Conservation (phyloP, 1,140 invertebrate genomes). For the Tachypleus tridentatus region DNA sequence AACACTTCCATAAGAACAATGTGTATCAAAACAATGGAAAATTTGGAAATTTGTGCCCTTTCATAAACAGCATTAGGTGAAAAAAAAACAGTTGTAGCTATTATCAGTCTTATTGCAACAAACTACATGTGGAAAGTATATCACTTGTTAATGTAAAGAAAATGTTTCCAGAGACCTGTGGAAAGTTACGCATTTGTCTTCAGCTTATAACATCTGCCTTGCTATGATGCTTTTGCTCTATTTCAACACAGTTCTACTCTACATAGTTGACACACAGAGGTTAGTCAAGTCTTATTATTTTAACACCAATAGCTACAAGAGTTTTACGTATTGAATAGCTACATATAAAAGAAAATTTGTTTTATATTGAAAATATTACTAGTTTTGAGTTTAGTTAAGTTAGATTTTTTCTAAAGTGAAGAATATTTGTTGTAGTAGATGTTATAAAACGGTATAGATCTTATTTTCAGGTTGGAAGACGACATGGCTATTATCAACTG, state of each 20-base stretch:
- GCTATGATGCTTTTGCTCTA: constrained; percentile 11
- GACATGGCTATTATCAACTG: constrained; percentile 22
- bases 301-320: neutral
- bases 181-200: constrained; percentile 13
- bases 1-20: too few relatives aligned
- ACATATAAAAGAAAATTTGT: neutral
- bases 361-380: neutral
- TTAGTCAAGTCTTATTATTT: constrained; percentile 6
- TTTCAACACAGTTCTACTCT: constrained; percentile 11
- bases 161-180: constrained; percentile 11
- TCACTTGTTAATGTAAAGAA: too few relatives aligned
- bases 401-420: too few relatives aligned
- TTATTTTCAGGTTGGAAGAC: constrained; percentile 12
- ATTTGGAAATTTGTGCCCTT: too few relatives aligned
- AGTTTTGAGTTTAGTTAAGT: too few relatives aligned
- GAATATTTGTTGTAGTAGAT: too few relatives aligned
- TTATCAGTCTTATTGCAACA: too few relatives aligned
- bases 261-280: constrained; percentile 9
- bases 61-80: too few relatives aligned
- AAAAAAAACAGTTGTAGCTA: too few relatives aligned
- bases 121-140: too few relatives aligned
- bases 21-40: too few relatives aligned
- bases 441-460: too few relatives aligned
- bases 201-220: constrained; percentile 16
- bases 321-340: neutral